Conservation (phyloP, 2,888 invertebrate genomes). For the Pasiphila rectangulata region DNA sequence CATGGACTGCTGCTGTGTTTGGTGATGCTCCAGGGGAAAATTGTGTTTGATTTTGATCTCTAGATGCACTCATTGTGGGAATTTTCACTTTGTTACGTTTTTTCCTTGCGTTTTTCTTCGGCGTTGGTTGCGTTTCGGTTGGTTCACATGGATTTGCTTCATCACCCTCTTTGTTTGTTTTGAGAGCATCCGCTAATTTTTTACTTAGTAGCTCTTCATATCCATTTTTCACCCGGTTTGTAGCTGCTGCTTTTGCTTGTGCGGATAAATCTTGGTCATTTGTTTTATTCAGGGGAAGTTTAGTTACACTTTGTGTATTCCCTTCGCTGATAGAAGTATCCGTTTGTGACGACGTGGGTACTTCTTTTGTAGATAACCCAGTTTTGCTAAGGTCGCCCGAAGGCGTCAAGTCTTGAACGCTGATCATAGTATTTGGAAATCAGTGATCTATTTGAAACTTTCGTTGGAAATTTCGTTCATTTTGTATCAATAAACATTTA, state of each 20-base stretch:
- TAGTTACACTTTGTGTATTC: constrained; percentile 36
- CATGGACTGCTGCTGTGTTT: no score
- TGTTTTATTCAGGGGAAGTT: background rate
- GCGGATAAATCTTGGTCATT: background rate
- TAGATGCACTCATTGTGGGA: constrained; percentile 38
- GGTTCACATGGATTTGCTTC: constrained; percentile 22
- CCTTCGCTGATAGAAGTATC: constrained; percentile 41
- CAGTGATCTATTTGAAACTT: constrained; percentile 1
- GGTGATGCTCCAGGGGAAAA: constrained; percentile 19
- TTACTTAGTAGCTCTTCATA: constrained; percentile 10
- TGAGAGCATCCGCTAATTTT: constrained; percentile 17
- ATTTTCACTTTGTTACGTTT: constrained; percentile 48
- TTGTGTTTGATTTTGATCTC: constrained; percentile 29
- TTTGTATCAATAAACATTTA: constrained; percentile 12
- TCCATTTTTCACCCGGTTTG: constrained; percentile 2
- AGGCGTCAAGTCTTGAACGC: constrained; percentile 42
- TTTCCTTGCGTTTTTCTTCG: constrained; percentile 59
- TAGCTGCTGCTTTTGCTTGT: constrained; percentile 5
- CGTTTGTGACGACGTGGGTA: constrained; percentile 45
- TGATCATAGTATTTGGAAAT: constrained; percentile 40
- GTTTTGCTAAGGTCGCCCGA: constrained; percentile 42
- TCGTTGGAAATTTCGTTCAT: constrained; percentile 5
- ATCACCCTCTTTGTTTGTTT: constrained; percentile 39
- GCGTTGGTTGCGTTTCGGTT: constrained; percentile 31
- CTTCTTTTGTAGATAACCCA: constrained; percentile 42